phyloP scores from a whole-genome alignment of 1,140 invertebrate genomes.

The Ips typographus region DNA sequence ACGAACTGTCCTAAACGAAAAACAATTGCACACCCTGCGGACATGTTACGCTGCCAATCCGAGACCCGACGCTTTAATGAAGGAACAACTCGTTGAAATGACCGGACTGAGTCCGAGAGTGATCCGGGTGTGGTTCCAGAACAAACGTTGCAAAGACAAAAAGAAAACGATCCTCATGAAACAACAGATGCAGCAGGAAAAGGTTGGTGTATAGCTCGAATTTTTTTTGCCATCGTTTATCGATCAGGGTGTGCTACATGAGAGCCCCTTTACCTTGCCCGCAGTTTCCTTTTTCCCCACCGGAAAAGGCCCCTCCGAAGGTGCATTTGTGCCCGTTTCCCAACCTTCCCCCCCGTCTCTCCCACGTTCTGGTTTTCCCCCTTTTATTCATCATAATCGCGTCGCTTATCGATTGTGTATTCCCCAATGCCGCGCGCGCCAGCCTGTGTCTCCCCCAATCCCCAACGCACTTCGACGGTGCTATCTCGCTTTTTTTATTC shows the following conservation, averaged over 20 bases:
- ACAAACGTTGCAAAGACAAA: constrained; percentile 99
- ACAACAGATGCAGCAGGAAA: constrained; percentile 97
- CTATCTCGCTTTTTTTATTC: constrained; percentile 17
- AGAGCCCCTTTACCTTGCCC: not conserved
- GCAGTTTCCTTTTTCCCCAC: constrained; percentile 3
- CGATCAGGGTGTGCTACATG: not conserved
- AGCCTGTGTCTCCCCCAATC: constrained; percentile 25
- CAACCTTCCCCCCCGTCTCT: not conserved
- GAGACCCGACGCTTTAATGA: constrained; percentile 97
- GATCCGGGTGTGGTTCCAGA: constrained; percentile 98
- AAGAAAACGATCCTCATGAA: constrained; percentile 96
- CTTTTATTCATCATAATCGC: constrained; percentile 32
- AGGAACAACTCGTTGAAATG: constrained; percentile 99
- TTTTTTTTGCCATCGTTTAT: not conserved
- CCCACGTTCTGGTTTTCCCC: constrained; percentile 8
- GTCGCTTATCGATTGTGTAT: constrained; percentile 34
- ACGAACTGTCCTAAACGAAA: constrained; percentile 97
- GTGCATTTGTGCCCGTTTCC: constrained; percentile 8
- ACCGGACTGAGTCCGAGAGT: constrained; percentile 93
- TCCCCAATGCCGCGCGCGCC: constrained; percentile 29
- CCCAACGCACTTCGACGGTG: constrained; percentile 11
- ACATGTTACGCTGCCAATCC: constrained; percentile 97
- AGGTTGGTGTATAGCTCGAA: constrained; percentile 66
- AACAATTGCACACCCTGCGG: constrained; percentile 94
- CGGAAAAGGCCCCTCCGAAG: constrained; percentile 11